Conservation (phyloP, 2,888 invertebrate genomes). For the Cotesia congregata region DNA sequence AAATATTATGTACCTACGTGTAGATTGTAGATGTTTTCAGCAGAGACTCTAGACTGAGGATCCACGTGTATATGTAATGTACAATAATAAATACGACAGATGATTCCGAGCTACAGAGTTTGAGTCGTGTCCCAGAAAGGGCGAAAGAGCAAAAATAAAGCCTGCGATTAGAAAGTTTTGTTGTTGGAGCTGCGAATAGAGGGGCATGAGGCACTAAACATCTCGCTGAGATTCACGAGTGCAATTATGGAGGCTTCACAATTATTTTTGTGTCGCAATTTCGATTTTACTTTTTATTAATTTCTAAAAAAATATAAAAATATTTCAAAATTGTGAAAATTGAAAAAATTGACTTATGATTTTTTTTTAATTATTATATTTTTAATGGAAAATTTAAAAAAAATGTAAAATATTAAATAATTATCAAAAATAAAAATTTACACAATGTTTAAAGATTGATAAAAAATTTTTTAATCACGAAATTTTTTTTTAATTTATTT, state of each 20-base stretch:
- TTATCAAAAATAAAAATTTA: too few species aligned
- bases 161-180: conserved; percentile 37
- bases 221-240: conserved; percentile 10
- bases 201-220: conserved; percentile 19
- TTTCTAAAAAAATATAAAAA: neutral
- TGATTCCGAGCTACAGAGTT: neutral
- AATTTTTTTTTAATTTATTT: too few species aligned
- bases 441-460: too few species aligned
- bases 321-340: too few species aligned
- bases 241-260: conserved; percentile 4
- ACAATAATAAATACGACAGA: neutral
- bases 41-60: too few species aligned
- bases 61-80: neutral
- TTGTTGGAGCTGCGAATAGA: neutral
- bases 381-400: too few species aligned
- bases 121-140: conserved; percentile 22
- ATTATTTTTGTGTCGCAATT: conserved; percentile 5
- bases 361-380: too few species aligned
- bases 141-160: conserved; percentile 29
- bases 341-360: too few species aligned
- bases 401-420: too few species aligned
- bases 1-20: neutral
- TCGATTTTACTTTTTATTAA: neutral
- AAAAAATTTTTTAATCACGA: too few species aligned
- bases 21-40: neutral